Base-by-base conservation (phyloP, 2,113 vertebrate species). In the Centrocercus urophasianus region DNA sequence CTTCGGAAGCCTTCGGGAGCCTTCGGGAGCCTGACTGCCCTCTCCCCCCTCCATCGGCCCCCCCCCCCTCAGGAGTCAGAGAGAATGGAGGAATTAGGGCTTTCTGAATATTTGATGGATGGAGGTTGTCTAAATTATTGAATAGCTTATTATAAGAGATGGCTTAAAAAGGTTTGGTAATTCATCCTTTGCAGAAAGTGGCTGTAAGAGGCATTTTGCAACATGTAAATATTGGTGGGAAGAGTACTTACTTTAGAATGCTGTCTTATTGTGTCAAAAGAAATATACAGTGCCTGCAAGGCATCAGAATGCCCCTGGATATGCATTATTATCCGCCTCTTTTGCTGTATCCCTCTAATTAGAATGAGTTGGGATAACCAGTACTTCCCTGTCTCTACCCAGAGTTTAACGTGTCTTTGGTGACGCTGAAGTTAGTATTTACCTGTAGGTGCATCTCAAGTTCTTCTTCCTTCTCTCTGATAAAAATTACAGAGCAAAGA, bases 91-190 rank as follows among this genome's bases (percentile, higher is more conserved):
- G 91, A 95, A 97, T 97, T 95, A 97, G 94, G 72, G 78, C 67
- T 81, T 56, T 88, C 93, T 95, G 83, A 96, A 97, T 97, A 96
- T 94, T 96, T 96, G 96, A 94, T 95, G 86, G 91, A 64, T 9
- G 11, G 28, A 75, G 83, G 56, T 88, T 90, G 86, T 60, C 80
- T 96, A 88, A 89, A 95, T 94, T 97, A 95, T 97, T 97, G 93
- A 97, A 96, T 89, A 93, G 90, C 72, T 95, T 79, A 86, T 95
- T 96, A 87, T 86, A 93, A 89, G 96, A 86, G 52, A 72, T 81
- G 85, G 57, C 90, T 34, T 90, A 95, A 97, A 96, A 79, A 83
- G 79, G 77, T 60, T 74, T 91, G 71, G 83, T 88, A 96, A 93
- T 90, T 91, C 96, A 91, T 95, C 96, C 90, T 86, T 92, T 87